phyloP scores from a whole-genome alignment of 2,888 invertebrate genomes.

The Scaptomyza polygonia region DNA sequence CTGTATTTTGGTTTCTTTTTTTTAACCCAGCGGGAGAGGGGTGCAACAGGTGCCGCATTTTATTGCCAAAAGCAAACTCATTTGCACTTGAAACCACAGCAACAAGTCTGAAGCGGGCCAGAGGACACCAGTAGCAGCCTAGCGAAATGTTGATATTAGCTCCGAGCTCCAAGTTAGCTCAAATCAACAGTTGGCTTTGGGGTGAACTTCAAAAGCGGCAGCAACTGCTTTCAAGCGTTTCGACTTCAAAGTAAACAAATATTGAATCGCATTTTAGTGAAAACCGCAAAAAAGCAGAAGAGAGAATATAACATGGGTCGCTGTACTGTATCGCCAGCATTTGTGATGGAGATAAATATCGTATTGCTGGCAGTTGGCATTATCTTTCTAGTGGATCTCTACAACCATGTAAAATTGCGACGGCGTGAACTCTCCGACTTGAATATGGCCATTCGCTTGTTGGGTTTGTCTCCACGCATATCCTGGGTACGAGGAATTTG shows the following conservation, averaged over 20 bases:
- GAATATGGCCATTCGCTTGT: not conserved
- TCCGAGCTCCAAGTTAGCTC: slow-evolving; percentile 34
- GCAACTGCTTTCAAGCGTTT: slow-evolving; percentile 29
- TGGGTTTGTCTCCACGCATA: slow-evolving; percentile 23
- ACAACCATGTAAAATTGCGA: slow-evolving; percentile 24
- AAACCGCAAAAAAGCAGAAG: not conserved
- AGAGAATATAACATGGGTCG: slow-evolving; percentile 14
- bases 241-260: slow-evolving; percentile 66
- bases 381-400: slow-evolving; percentile 48
- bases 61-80: slow-evolving; percentile 66
- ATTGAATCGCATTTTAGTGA: slow-evolving; percentile 38
- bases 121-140: slow-evolving; percentile 12
- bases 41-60: slow-evolving; percentile 67
- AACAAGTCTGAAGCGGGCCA: slow-evolving; percentile 43
- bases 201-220: slow-evolving; percentile 45
- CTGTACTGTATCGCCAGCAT: slow-evolving; percentile 27
- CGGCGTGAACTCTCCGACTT: slow-evolving; percentile 6
- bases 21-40: slow-evolving; percentile 9
- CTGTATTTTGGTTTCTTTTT: slow-evolving; percentile 15
- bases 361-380: slow-evolving; percentile 37
- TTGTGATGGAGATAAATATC: slow-evolving; percentile 50
- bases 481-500: slow-evolving; percentile 20
- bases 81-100: slow-evolving; percentile 67
- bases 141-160: slow-evolving; percentile 66
- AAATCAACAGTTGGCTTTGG: slow-evolving; percentile 57